Base-by-base conservation (phyloP, 2,113 vertebrate genomes). In the Pipa parva region DNA sequence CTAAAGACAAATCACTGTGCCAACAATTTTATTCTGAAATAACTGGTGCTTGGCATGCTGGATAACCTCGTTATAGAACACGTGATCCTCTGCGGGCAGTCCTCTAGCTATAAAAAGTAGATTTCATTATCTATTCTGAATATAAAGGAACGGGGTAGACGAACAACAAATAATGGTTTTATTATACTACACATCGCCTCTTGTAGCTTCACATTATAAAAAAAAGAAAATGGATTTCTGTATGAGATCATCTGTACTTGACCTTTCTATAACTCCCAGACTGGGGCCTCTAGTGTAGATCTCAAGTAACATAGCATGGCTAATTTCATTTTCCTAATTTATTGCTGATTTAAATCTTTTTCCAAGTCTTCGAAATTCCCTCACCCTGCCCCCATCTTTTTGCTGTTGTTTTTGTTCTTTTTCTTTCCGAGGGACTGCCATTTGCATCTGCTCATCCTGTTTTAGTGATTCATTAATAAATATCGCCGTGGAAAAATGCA, bases 241-340 rank as follows among this genome's bases (percentile, higher is more conserved):
- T 42, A 42, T 42, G 37, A 42, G 37, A 42, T 42, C 37, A 42
- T 42, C n/a, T 42, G 37, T 42, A 42, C 37, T 42, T 42, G 37
- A 42, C 37, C 37, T 42, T 42, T 13, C 37, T 42, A 17, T 42
- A 42, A 42, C 37, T 42, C 37, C 37, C 15, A n/a, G 12, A 13
- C 15, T 42, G 37, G 37, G 37, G 13, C 37, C 37, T 42, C 37
- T 17, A 15, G n/a, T 42, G 37, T 42, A 17, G 1, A 17, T 12
- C 15, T 17, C 37, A 13, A 13, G 15, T 42, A 42, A 13, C 15
- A 2, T 15, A 42, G 37, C 37, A 42, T 42, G 37, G n/a, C 37
- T 42, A 17, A 42, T 42, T 42, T 42, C 37, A 42, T 42, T 42
- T 42, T 42, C 37, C 5, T 42, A 42, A 42, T 42, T 42, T 42